Evolutionary conservation across 2,797 vertebrate species (phyloP), one percentile per base, ranked within the genome.

Genomic region (Eulemur mongoz): DNA sequence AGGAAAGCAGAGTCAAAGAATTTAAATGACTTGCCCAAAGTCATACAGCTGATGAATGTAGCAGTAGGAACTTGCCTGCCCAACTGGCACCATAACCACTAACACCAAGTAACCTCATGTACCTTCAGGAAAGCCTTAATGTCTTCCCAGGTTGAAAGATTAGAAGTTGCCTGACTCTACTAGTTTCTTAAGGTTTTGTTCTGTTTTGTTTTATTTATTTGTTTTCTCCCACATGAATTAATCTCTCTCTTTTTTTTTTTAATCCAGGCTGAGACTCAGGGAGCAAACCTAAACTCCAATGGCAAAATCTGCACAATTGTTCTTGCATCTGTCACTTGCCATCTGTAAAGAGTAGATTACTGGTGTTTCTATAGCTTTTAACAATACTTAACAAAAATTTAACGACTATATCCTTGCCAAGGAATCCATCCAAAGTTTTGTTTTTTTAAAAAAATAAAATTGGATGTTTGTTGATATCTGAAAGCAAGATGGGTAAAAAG

Each of bases 321-420:
- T 57, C 1, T n/a, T 67, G 43, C 17, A 78, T 52, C 30, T 83
- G 13, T 78, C 32, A 92, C 70, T 81, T 91, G 15, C 13, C 65
- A 80, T 90, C 52, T 73, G 11, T 32, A 63, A 3, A 65, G 48
- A 40, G 14, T 72, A 63, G 5, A 48, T 63, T 67, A 38, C 23
- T 73, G 2, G 54, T 54, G 25, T 82, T 95, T 54, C n/a, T 12
- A 45, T 5, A 89, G 18, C 43, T 87, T 93, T 80, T 87, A 81
- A 80, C 27, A 72, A 18, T 83, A 82, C 32, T 91, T 59, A 35
- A 59, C 86, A 83, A 87, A 94, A 50, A 93, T 83, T 92, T 84
- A 75, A 85, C 13, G 89, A 91, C 27, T 84, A 30, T 67, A 75
- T 88, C 14, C n/a, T 95, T 27, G 73, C 7, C 85, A 92, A 96